Conservation (phyloP, 1,140 invertebrate genomes). For the Drosophila virilis region DNA sequence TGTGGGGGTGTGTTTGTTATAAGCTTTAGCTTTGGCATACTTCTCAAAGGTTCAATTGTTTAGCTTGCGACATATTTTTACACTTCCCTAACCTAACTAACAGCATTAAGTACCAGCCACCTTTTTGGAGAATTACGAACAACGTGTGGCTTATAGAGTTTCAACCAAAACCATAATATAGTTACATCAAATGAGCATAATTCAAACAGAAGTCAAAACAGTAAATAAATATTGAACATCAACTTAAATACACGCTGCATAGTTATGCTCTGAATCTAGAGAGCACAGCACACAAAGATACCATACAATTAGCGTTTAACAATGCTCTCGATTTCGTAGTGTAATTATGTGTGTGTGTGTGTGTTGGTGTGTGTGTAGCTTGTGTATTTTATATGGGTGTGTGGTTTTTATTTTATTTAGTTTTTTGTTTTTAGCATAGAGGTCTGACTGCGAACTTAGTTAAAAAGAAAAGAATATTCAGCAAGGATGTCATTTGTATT, state of each 20-base stretch:
- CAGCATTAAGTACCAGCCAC: conserved; percentile 51
- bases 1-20: conserved; percentile 25
- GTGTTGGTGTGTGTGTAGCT: conserved; percentile 23
- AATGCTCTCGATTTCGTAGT: conserved; percentile 21
- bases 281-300: conserved; percentile 67
- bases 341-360: conserved; percentile 31
- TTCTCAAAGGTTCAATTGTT: not conserved
- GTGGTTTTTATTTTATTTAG: conserved; percentile 29
- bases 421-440: conserved; percentile 39
- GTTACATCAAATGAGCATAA: conserved; percentile 53
- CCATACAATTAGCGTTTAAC: conserved; percentile 62
- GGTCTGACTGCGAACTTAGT: conserved; percentile 56
- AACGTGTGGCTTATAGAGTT: conserved; percentile 54
- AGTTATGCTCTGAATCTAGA: conserved; percentile 54
- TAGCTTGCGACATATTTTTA: conserved; percentile 38
- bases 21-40: conserved; percentile 32
- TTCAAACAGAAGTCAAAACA: conserved; percentile 57
- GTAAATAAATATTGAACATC: conserved; percentile 39
- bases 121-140: conserved; percentile 34
- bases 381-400: conserved; percentile 27
- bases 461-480: conserved; percentile 64
- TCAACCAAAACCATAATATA: conserved; percentile 60
- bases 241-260: conserved; percentile 70
- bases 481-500: conserved; percentile 61
- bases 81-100: conserved; percentile 49